Base-by-base conservation (phyloP, 2,113 vertebrate species). In the Pongo pygmaeus region DNA sequence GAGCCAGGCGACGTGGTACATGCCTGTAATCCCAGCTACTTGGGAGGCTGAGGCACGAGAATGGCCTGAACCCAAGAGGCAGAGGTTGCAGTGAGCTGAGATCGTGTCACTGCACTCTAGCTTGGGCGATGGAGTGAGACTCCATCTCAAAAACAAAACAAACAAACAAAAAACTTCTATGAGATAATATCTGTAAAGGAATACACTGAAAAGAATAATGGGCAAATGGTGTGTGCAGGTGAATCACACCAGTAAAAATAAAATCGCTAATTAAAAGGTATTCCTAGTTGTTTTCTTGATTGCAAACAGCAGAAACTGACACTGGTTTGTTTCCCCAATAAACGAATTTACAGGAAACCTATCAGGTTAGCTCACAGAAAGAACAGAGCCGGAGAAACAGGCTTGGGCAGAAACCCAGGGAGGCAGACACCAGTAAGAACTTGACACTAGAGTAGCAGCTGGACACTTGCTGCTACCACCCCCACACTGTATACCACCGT, bases 311-410 rank as follows among this genome's bases (percentile, higher is more conserved):
- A 55, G 94, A 96, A 72, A 88, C 48, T 13, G 67, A 85, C 57
- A 85, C 8, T 2, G 40, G 74, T 59, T 94, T 20, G 74, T 89
- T 94, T 86, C 84, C 83, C 74, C 40, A 84, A 85, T 83, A 91
- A 86, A 97, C 67, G 90, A 64, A 85, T 93, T 91, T 92, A 78
- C 46, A 78, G 78, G 81, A 84, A 81, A 72, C 64, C 93, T 85
- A 52, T 91, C 48, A 11, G 55, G 32, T 93, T 96, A 90, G 86
- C 14, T 91, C n/a, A 23, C 30, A 69, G 30, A 83, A 78, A n/a
- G 72, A 88, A 81, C 20, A 94, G 27, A 95, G 92, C 96, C 23
- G 61, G 95, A 89, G 92, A 79, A 97, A 93, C 96, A 96, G 94
- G 97, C 81, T 64, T 83, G 92, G 95, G 78, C 72, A 89, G 95